These are phyloP conservation scores for Orthonychiurus folsomi DNA, from an alignment of 2,888 invertebrate species.

Conservation along the genomic window DNA sequence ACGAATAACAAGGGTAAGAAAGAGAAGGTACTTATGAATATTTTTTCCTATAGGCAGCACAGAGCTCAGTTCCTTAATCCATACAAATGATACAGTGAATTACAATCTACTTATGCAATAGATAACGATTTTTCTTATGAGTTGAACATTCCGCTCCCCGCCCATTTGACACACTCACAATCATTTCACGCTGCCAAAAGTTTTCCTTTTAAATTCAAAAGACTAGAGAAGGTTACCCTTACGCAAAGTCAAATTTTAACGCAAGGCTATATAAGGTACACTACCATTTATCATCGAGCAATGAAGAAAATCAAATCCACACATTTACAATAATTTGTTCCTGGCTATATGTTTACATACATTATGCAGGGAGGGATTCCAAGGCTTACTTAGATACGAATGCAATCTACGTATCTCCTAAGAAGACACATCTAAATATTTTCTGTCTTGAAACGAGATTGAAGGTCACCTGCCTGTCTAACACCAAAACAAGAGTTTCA, in stretches of 20 bases:
- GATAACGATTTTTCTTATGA: not conserved
- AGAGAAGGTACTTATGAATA: not conserved
- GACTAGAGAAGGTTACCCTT: not conserved
- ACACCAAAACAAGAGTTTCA: not conserved
- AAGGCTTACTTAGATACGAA: not conserved
- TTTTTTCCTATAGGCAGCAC: not conserved
- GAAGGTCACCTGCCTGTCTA: not conserved
- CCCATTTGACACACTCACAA: not conserved
- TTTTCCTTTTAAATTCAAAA: not conserved
- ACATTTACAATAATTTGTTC: not conserved
- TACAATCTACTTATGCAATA: not conserved
- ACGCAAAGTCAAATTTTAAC: not conserved
- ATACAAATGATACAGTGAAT: not conserved
- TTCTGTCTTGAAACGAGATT: not conserved
- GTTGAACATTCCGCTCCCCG: not conserved
- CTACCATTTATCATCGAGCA: not conserved
- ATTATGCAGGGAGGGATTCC: not conserved
- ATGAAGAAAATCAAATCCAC: not conserved
- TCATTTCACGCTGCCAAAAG: not conserved
- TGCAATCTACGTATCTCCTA: not conserved
- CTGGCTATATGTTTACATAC: not conserved
- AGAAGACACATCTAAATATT: not conserved
- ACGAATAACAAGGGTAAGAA: constrained; percentile 1
- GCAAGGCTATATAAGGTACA: not conserved
- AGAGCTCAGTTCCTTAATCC: constrained; percentile 1